Base-by-base conservation (phyloP, 2,888 invertebrate species). In the Epirrita christyi region DNA sequence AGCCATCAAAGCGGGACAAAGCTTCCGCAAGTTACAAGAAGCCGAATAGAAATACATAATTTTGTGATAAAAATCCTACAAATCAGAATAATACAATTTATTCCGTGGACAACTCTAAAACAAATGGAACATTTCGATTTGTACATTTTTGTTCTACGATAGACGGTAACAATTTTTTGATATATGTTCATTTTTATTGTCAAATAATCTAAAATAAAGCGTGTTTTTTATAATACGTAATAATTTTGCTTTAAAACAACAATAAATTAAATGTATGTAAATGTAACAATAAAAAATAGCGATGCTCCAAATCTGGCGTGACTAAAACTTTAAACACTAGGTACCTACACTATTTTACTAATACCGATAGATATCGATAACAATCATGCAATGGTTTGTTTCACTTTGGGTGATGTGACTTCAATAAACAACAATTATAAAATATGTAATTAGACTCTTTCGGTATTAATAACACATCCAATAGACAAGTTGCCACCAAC, bases 301-400 rank as follows among this genome's bases (percentile, higher is more conserved):
- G 36, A 54, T 47, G 47, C 43, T 21, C 21, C 2, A 21, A 21
- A 42, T 15, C 37, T 48, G 11, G 29, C 29, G 21, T 38, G 38
- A 49, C 10, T 46, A 40, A 40, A 55, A 36, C 36, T 7, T 32
- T 32, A 32, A 32, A 50, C n/a, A 41, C 9, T 41, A 14, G 14
- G 44, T 21, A 21, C 6, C 29, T 37, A 49, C 36, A 42, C 21
- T 21, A 42, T 13, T 2, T 46, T 50, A 49, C 36, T 43, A 46
- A 54, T 47, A 47, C 9, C 54, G 46, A 38, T 42, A 48, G 6
- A 38, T n/a, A 10, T 34, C 50, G 37, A 59, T 59, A 55, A 59
- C 54, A 15, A 54, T 7, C 13, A 53, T 41, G 41, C 34, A 45
- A 46, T 6, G 21, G 29, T 21, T 41, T 14, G 5, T 13, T 36